phyloP scores from a whole-genome alignment of 2,888 invertebrate genomes.

The Coleophora deauratella region DNA sequence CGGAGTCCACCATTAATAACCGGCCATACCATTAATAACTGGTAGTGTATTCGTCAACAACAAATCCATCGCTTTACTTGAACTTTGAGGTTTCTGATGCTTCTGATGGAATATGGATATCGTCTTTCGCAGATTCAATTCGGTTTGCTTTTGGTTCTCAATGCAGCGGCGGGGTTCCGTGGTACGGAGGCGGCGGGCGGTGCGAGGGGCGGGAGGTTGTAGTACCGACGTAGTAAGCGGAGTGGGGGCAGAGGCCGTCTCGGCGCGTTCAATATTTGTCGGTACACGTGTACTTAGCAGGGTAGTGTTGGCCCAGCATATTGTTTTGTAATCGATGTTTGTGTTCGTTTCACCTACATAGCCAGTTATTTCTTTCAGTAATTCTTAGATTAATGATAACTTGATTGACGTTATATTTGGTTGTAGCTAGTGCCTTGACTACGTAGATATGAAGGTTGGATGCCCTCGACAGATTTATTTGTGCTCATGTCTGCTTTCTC shows the following conservation, averaged over 20 bases:
- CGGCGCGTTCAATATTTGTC: conserved; percentile 49
- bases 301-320: conserved; percentile 10
- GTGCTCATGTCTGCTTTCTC: too few relatives aligned
- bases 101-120: background rate
- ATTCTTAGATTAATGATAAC: too few relatives aligned
- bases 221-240: conserved; percentile 56
- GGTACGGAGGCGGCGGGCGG: conserved; percentile 33
- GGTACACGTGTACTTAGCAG: conserved; percentile 22
- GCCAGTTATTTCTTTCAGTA: too few relatives aligned
- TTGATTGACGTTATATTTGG: too few relatives aligned
- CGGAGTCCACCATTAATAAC: conserved; percentile 34
- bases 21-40: conserved; percentile 28
- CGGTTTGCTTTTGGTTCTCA: conserved; percentile 9
- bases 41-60: conserved; percentile 14
- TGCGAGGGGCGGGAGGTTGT: conserved; percentile 43
- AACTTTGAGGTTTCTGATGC: conserved; percentile 9
- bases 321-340: conserved; percentile 9
- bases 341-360: background rate
- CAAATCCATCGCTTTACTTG: conserved; percentile 12
- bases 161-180: conserved; percentile 20
- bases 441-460: too few relatives aligned
- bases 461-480: too few relatives aligned
- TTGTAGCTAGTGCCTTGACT: too few relatives aligned
- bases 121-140: conserved; percentile 13
- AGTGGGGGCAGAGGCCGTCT: conserved; percentile 24